phyloP scores from a whole-genome alignment of 2,113 vertebrate species.

The Chamaetylas fuelleborni region DNA sequence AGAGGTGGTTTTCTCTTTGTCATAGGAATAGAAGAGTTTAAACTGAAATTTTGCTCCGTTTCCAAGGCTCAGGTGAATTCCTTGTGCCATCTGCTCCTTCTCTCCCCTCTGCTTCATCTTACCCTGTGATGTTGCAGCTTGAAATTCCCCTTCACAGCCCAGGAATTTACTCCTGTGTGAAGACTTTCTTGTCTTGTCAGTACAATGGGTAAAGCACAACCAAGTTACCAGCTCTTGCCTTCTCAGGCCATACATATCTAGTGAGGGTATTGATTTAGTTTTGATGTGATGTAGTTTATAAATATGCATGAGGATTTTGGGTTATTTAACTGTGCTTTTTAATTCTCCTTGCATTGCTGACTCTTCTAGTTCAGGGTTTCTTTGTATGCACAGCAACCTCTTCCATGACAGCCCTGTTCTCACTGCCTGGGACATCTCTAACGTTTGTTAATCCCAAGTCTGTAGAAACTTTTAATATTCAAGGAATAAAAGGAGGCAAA shows the following conservation, averaged over 20 bases:
- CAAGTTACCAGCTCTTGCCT: conserved; percentile 19
- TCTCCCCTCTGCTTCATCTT: background rate
- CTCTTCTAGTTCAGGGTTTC: conserved; percentile 59
- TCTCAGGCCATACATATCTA: conserved; percentile 18
- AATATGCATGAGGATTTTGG: conserved; percentile 77
- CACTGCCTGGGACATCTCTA: conserved; percentile 56
- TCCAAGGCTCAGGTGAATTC: background rate
- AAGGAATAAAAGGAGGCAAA: background rate
- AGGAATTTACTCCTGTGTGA: background rate
- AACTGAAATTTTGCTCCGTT: background rate
- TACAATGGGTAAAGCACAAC: background rate
- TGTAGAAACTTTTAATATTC: background rate
- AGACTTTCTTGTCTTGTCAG: background rate
- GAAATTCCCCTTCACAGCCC: background rate
- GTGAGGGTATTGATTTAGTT: conserved; percentile 73
- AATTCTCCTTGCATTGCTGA: conserved; percentile 75
- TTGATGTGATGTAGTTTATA: conserved; percentile 67
- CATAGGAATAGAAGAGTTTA: background rate
- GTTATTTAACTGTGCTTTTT: conserved; percentile 73
- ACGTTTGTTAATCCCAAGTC: conserved; percentile 33
- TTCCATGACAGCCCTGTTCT: conserved; percentile 29
- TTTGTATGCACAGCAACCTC: conserved; percentile 64
- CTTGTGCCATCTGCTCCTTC: background rate
- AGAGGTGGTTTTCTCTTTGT: background rate
- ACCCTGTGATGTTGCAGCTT: background rate